Evolutionary conservation across 2,797 vertebrate genomes (phyloP), one percentile per base, ranked within the genome.

Genomic region (Anolis apletophallus): DNA sequence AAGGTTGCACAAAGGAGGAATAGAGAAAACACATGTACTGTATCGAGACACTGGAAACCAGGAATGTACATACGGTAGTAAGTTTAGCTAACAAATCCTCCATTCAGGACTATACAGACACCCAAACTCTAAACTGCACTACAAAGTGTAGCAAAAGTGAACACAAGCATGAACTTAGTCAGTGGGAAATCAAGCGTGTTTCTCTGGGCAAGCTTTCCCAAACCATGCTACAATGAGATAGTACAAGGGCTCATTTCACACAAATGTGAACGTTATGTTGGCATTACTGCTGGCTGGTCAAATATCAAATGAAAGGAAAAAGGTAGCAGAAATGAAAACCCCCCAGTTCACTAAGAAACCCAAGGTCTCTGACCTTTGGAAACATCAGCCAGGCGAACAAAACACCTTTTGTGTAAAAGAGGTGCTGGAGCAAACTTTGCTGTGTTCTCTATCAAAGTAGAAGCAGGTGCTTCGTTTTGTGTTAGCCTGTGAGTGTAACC

Each of bases 241-340:
- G 87, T 69, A 72, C 54, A 89, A 92, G 86, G 2, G 17, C 29
- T 9, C 85, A 34, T 88, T 91, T 91, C 55, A 81, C 90, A 81
- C 86, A 86, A 87, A 80, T 57, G 52, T 67, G 72, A 57, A 88
- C 57, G 46, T 86, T 78, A 74, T 64, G 61, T 3, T 26, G 78
- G 85, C 68, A 75, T 64, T 54, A 0, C 0, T 86, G 55, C 52
- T 81, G 78, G 67, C 79, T 90, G 85, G 89, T 6, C 81, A 46
- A 36, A 71, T 81, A n/a, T 69, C 29, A 64, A 84, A 50, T 74
- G 78, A 64, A 67, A 76, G 87, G 52, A 89, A 7, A 9, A 12
- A 14, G 80, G 72, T 34, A 86, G 32, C 40, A 23, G 14, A 32
- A 19, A 75, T 57, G 61, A 85, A 88, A 88, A 50, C 0, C 75